Base-by-base conservation (phyloP, 1,140 invertebrate genomes). In the Elysia chlorotica region DNA sequence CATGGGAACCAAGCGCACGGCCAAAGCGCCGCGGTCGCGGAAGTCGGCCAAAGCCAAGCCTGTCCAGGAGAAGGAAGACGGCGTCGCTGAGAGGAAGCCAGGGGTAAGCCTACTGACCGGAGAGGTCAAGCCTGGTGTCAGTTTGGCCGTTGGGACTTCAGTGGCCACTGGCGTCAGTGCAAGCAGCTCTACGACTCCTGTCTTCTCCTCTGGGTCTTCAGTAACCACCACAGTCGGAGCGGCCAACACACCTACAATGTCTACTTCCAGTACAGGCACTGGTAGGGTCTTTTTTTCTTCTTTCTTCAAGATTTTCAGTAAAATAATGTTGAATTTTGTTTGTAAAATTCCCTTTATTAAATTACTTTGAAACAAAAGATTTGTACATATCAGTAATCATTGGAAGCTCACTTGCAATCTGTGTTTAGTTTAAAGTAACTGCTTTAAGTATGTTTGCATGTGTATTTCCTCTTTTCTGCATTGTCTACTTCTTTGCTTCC, bases 1-100 rank as follows among this genome's bases (percentile, higher is more conserved):
- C 23, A 71, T 71, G 69, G 69, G 69, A 41, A 71, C 69, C 14
- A 61, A 53, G 28, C 28, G 69, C 41, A 6, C 69, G 10, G 48
- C 69, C 3, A 71, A 71, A 37, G 63, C 48, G 17, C 37, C 69
- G 31, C 30, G 37, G 17, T 54, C 69, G 2, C 25, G 37, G 31
- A 71, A 70, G 54, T 21, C 53, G 10, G 67, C 67, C 54, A 70
- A 57, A 56, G 30, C 2, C 56, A 54, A 30, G 17, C n/a, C n/a
- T n/a, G n/a, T n/a, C n/a, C n/a, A n/a, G n/a, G n/a, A n/a, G n/a
- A 54, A 54, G n/a, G 41, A 21, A 36, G 53, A 6, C 25, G 48
- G 2, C 6, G 25, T 6, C 53, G 35, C 19, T 31, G 56, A 30
- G 10, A n/a, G 54, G 48, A 28, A 21, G 1, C 28, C 65, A 28